Conservation (phyloP, 2,888 invertebrate species). For the Heterodera filipjevi region DNA sequence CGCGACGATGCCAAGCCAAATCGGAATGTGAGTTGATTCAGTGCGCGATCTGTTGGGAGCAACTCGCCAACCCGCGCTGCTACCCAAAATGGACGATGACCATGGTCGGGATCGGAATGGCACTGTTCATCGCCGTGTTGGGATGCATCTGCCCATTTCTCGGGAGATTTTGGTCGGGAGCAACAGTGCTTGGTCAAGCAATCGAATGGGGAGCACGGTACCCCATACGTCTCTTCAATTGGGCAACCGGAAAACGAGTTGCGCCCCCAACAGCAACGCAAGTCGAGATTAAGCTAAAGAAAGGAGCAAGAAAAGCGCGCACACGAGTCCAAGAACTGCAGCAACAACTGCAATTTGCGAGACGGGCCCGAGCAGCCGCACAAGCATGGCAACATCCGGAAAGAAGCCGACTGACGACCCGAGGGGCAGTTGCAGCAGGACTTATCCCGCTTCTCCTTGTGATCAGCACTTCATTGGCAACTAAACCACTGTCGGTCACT, state of each 20-base stretch:
- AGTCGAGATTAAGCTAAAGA: background rate
- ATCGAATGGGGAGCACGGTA: background rate
- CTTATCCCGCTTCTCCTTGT: background rate
- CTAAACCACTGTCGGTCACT: background rate
- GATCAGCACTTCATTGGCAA: background rate
- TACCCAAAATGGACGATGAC: background rate
- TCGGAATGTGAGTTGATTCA: slow-evolving; percentile 1
- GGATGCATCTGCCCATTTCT: background rate
- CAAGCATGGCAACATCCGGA: background rate
- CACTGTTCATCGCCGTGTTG: background rate
- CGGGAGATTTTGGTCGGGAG: background rate
- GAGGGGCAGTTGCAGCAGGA: background rate
- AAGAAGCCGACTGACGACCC: background rate
- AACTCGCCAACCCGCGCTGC: background rate
- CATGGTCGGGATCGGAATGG: background rate
- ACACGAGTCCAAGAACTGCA: background rate
- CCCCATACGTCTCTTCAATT: background rate
- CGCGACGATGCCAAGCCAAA: background rate
- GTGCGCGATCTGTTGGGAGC: slow-evolving; percentile 5
- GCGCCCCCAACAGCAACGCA: background rate
- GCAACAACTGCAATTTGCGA: background rate
- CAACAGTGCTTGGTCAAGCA: background rate
- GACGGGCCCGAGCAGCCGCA: background rate
- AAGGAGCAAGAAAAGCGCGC: background rate
- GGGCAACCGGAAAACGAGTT: background rate